A percentile compares a stretch with the other conserved stretches of the same genome.
These are phyloP conservation scores for Cheumatopsyche charites DNA, from an alignment of 1,140 invertebrate species.

Conservation along the genomic window DNA sequence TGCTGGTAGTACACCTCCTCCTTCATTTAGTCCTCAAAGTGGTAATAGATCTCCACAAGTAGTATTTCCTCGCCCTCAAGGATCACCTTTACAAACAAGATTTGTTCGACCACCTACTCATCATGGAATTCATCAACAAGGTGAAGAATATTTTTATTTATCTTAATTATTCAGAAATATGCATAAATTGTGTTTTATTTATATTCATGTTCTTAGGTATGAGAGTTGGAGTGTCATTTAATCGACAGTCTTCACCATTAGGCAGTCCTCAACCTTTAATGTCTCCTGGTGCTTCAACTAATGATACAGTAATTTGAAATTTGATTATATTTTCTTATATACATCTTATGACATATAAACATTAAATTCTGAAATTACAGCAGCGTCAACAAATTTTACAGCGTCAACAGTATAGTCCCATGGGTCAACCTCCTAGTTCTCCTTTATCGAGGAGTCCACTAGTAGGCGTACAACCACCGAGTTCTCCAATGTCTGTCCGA, in stretches of 20 bases:
- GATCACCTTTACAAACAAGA: slow-evolving; percentile 59
- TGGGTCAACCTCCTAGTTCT: slow-evolving; percentile 67
- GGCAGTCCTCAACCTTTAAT: slow-evolving; percentile 61
- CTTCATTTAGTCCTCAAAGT: slow-evolving; percentile 42
- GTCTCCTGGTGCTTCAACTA: slow-evolving; percentile 57
- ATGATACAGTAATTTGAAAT: slow-evolving; percentile 52
- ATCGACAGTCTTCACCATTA: slow-evolving; percentile 58
- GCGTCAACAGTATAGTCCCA: slow-evolving; percentile 59
- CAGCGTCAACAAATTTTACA: slow-evolving; percentile 60
- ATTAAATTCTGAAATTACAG: slow-evolving; percentile 26
- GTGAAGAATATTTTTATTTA: slow-evolving; percentile 44
- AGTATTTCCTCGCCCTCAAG: slow-evolving; percentile 56
- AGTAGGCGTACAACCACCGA: slow-evolving; percentile 52
- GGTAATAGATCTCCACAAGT: slow-evolving; percentile 49
- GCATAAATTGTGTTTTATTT: not conserved
- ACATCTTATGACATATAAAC: not conserved
- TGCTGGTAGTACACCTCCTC: slow-evolving; percentile 38
- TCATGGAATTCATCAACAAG: slow-evolving; percentile 58
- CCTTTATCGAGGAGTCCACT: slow-evolving; percentile 69
- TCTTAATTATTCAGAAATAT: too few species aligned
- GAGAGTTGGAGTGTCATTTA: slow-evolving; percentile 58
- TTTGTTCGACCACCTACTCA: slow-evolving; percentile 57
- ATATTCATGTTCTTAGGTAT: slow-evolving; percentile 51
- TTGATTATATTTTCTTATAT: not conserved
- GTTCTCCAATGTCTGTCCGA: slow-evolving; percentile 56